Evolutionary conservation across 1,140 invertebrate species (phyloP), one percentile per base, ranked within the genome.

Genomic region (Oryzaephilus surinamensis): DNA sequence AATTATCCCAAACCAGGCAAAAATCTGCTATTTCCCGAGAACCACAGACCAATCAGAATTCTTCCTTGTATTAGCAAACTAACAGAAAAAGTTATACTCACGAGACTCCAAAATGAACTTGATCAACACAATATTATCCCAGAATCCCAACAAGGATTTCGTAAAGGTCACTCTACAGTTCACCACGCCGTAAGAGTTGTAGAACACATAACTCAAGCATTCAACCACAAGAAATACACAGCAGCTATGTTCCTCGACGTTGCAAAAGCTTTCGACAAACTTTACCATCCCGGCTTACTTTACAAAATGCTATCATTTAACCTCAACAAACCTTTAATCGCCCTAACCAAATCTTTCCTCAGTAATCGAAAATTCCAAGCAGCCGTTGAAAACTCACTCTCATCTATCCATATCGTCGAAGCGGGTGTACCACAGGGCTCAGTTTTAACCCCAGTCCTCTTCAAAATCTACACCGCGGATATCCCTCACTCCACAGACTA

Each of bases 401-500:
- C 27, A n/a, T 12, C 27, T 6, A 14, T 12, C 11, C 27, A 29
- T 14, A n/a, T 14, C 4, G 4, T 33, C 6, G 18, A 20, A 11
- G 18, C 18, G n/a, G 46, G 32, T 13, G 35, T 49, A 8, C 32
- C 43, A 5, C 49, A 51, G 34, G 46, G 48, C 8, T 32, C 27
- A 2, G 6, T n/a, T n/a, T 14, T 48, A 1, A 24, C 42, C 3
- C 29, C 27, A n/a, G 10, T 35, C 3, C 19, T 46, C 10, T 46
- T 43, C 20, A 20, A 10, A n/a, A 3, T 50, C 6, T 38, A 35
- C 28, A 48, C 31, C 6, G 31, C 31, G 8, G 41, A 48, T 19
- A 15, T 41, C 2, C 41, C 45, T 3, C 19, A 13, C 12, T 16
- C 11, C 11, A 4, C 26, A 8, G 6, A 30, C 5, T 15, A 34